Evolutionary conservation across 2,797 vertebrate species (phyloP), one percentile per base, ranked within the genome.

Genomic region (Characodon lateralis): DNA sequence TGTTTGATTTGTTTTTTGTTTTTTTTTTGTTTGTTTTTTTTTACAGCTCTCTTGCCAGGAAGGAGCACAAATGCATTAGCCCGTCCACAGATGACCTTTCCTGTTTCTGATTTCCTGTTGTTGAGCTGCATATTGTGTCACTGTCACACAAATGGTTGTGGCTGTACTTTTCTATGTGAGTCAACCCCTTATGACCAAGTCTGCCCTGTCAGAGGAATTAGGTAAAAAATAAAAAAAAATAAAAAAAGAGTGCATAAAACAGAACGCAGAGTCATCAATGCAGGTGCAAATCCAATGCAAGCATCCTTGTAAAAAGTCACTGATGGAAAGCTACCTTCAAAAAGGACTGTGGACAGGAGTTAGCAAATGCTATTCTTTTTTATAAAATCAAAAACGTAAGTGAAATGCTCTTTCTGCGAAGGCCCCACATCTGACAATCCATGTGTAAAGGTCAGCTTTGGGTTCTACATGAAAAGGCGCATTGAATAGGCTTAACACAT

Each of bases 101-200:
- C 87, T 89, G 89, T 87, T 87, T 81, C 63, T 66, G 28, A 81
- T 78, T 88, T 88, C 83, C 87, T 89, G 89, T 87, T 87, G 61
- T 79, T 71, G 71, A 68, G 77, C 7, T 82, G 35, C 66, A 82
- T 58, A 55, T 79, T 77, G 73, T 84, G 76, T 72, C 65, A 41
- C 2, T 43, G 72, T 16, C 50, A 14, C 14, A 72, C 7, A 77
- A 55, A 72, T 39, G 35, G 13, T 39, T 41, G 48, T 28, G 26
- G 14, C 63, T 68, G 12, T 35, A 12, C 3, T 41, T 72, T 53
- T 74, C 66, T 55, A 41, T 1, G 18, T 14, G 35, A 41, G 31
- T 72, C 20, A 78, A 77, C 26, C n/a, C 18, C 13, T 43, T 7
- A 31, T 58, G 41, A 59, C 24, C 22, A 58, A 59, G n/a, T 6